Base-by-base conservation (phyloP, 2,888 invertebrate genomes). In the Allygus modestus region DNA sequence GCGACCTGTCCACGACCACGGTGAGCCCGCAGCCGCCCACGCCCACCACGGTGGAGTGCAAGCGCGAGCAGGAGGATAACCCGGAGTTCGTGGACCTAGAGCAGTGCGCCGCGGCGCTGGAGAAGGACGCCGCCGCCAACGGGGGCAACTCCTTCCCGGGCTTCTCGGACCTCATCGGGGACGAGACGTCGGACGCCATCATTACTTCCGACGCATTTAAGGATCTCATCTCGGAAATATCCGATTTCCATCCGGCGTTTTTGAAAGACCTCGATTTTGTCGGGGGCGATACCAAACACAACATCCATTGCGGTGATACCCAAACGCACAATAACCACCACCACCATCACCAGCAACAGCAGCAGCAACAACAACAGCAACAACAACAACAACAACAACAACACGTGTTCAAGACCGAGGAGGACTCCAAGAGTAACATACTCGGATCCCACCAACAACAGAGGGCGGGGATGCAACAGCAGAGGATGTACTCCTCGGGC, bases 61-160 rank as follows among this genome's bases (percentile, higher is more conserved):
- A 92, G 86, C 90, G 91, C 87, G 93, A 93, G 88, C 94, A 95
- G 79, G 96, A 96, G 79, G 96, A 96, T 89, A 96, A 96, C 89
- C 95, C 95, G 89, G 97, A 96, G 89, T 97, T 96, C 90, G 95
- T 96, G n/a, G 97, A 97, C 87, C 91, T 97, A 87, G 96, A 96
- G 88, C 95, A 95, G 89, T 96, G 96, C 91, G 96, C 96, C 12
- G 96, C 95, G 9, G 96, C 97, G 0, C 91, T 97, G 85, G 97
- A 97, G 88, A 96, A 97, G 88, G 97, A 97, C 89, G 95, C 94
- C 1, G 95, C 94, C 1, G 93, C 93, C 15, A 94, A 94, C 89
- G 89, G 89, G 83, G 94, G 94, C 12, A 93, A 94, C 75, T 94
- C 94, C 77, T 96, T 96, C 90, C 95, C 96, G 0, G 95, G 94